Evolutionary conservation across 2,113 vertebrate species (phyloP), one percentile per base, ranked within the genome.

Genomic region (Pardalotus punctatus): DNA sequence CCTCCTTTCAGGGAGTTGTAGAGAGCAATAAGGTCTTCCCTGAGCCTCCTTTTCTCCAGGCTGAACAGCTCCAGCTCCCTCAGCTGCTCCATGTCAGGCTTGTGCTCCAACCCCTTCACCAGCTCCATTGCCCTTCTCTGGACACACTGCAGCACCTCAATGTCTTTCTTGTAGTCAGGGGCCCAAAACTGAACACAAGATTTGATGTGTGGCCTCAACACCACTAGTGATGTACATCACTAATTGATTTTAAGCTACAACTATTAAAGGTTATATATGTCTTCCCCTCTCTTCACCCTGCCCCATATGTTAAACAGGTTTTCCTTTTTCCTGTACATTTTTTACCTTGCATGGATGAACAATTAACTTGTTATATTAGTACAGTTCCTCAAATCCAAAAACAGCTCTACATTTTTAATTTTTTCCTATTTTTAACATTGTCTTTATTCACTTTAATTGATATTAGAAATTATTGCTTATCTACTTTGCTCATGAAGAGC

Each of bases 401-500:
- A 8, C 11, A 28, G 10, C n/a, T 80, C 57, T 36, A 31, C 12
- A 25, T 51, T 58, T 94, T 95, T 58, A 14, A 33, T 45, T 89
- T 95, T 93, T 81, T 84, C 35, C 25, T 94, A 48, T 57, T 95
- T 73, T 96, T n/a, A 90, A 73, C 14, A 21, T 53, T 81, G 11
- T 11, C 15, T 65, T 80, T 74, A 29, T 66, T 93, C 45, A 72
- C 62, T 92, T 95, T 70, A 91, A 88, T 73, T 92, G 8, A 40
- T 91, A 58, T 18, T 80, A 73, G 35, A 87, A 83, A 72, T 65
- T 27, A 61, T 33, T 85, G 11, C 12, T 35, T 79, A 40, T 36
- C n/a, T 2, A 38, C 54, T 90, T 83, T 81, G 33, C 36, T 69
- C 64, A 62, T 85, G 79, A 94, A 77, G 38, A 80, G 51, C 29